Evolutionary conservation across 2,888 invertebrate species (phyloP).

Genomic region (Mythimna impura): DNA sequence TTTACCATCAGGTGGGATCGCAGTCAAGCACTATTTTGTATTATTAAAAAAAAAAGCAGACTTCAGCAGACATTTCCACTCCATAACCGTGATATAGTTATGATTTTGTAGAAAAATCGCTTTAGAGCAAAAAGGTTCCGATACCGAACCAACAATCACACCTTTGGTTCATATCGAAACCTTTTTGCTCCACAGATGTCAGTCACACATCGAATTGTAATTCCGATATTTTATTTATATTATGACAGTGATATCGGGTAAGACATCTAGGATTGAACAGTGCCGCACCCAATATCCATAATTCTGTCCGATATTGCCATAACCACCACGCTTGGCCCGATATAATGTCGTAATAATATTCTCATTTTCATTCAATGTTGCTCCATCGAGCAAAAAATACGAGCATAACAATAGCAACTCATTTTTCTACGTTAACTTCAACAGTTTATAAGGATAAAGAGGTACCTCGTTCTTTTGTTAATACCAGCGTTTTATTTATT

Average conservation of each 20-base stretch:
- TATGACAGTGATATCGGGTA: conserved; percentile 27
- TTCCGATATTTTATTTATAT: conserved; percentile 35
- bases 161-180: not conserved
- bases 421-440: conserved; percentile 26
- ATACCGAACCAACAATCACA: no score
- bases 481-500: not conserved
- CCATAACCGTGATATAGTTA: not conserved
- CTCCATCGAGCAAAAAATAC: conserved; percentile 46
- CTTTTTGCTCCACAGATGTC: conserved; percentile 14
- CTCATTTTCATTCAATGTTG: conserved; percentile 57
- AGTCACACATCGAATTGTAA: conserved; percentile 3
- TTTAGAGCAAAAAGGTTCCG: not conserved
- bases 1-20: no score
- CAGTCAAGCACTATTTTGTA: no score
- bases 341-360: conserved; percentile 54
- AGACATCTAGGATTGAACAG: conserved; percentile 36
- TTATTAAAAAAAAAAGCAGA: no score
- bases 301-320: conserved; percentile 47
- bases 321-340: conserved; percentile 37
- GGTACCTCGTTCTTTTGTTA: conserved; percentile 11
- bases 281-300: conserved; percentile 48
- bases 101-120: conserved; percentile 3
- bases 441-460: conserved; percentile 8
- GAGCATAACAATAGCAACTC: conserved; percentile 38
- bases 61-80: no score